Conservation (phyloP, 2,113 vertebrate species). For the Neofelis nebulosa region DNA sequence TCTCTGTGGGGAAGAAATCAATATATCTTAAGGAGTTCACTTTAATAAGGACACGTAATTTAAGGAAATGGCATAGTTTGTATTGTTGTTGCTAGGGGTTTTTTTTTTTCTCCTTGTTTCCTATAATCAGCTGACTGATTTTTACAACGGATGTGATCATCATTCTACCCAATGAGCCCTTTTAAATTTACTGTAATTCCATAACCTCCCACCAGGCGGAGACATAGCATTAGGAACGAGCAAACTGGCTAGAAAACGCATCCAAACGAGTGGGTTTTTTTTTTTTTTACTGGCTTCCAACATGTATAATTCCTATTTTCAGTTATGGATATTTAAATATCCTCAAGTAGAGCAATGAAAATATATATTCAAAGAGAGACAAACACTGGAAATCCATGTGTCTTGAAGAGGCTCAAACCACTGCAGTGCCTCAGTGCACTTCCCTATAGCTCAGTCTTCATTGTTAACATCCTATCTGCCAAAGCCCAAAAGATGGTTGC, state of each 20-base stretch:
- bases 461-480: background rate
- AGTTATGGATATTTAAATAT: background rate
- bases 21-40: slow-evolving; percentile 42
- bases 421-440: background rate
- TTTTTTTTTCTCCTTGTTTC: background rate
- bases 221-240: background rate
- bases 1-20: background rate
- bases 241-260: background rate
- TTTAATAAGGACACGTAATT: slow-evolving; percentile 32
- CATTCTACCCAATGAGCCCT: background rate
- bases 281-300: background rate
- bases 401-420: background rate
- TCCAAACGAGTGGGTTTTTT: background rate
- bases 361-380: background rate
- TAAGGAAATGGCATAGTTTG: background rate
- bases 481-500: background rate
- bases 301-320: background rate
- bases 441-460: background rate
- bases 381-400: background rate
- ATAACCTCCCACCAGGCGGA: background rate
- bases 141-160: background rate
- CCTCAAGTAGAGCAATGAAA: background rate
- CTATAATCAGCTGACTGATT: background rate
- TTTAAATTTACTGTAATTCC: slow-evolving; percentile 20
- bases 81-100: background rate